phyloP scores from a whole-genome alignment of 2,797 vertebrate species.

The Propithecus perrieri region DNA sequence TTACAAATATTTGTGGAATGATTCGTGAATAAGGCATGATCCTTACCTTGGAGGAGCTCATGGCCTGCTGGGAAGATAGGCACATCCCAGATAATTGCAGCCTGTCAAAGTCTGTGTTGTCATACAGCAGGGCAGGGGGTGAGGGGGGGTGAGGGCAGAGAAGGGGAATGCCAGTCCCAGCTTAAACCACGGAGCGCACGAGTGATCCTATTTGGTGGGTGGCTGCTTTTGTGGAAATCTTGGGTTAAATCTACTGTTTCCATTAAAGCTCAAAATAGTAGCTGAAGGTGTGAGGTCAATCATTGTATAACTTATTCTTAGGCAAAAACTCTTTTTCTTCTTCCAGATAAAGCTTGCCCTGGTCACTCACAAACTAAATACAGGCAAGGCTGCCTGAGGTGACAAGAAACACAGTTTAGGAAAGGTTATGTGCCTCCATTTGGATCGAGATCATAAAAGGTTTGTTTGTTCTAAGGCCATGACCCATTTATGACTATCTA shows the following conservation, averaged over 20 bases:
- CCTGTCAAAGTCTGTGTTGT: rapidly evolving
- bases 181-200: rapidly evolving
- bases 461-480: too few species aligned
- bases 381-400: background rate
- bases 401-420: rapidly evolving
- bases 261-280: background rate
- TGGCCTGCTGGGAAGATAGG: background rate
- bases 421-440: rapidly evolving
- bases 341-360: background rate
- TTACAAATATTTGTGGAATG: background rate
- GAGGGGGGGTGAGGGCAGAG: too few species aligned
- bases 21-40: rapidly evolving
- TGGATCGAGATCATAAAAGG: background rate
- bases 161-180: rapidly evolving
- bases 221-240: background rate
- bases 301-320: rapidly evolving
- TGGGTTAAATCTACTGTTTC: background rate
- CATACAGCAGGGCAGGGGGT: rapidly evolving
- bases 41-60: background rate
- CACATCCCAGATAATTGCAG: rapidly evolving
- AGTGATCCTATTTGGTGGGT: rapidly evolving
- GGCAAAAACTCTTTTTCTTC: background rate
- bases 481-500: too few species aligned
- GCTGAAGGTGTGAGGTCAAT: background rate
- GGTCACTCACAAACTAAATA: background rate